A percentile compares a stretch with the other conserved stretches of the same genome.
Conservation (phyloP, 2,888 invertebrate species). For the Thymelicus lineola region DNA sequence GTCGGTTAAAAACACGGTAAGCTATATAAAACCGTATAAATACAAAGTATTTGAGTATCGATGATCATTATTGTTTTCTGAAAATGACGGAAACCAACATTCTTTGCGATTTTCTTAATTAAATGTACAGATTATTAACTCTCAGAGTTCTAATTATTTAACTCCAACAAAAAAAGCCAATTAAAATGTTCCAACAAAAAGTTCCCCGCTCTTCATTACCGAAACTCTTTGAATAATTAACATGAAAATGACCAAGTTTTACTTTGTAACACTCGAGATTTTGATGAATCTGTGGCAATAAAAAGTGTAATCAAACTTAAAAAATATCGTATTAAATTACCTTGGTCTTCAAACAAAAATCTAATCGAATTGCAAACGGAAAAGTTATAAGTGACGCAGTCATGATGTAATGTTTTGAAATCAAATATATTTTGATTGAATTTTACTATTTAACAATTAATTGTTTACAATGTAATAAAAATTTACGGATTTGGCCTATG, state of each 20-base stretch:
- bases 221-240: conserved; percentile 28
- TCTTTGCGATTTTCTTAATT: conserved; percentile 10
- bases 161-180: conserved; percentile 21
- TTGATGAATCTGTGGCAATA: conserved; percentile 19
- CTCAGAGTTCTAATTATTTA: conserved; percentile 9
- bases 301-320: neutral
- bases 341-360: no score
- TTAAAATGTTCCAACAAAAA: conserved; percentile 22
- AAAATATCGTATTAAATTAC: neutral
- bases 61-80: neutral
- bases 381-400: no score
- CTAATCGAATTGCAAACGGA: no score
- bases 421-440: no score
- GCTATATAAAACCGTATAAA: no score
- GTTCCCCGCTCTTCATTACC: conserved; percentile 18
- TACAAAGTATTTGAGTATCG: neutral
- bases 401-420: no score
- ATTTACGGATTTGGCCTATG: no score
- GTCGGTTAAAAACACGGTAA: no score
- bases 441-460: no score
- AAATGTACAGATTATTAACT: conserved; percentile 19
- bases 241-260: conserved; percentile 24
- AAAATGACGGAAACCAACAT: neutral
- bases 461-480: no score
- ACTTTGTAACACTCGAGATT: conserved; percentile 11